Evolutionary conservation across 2,113 vertebrate species (phyloP), one percentile per base, ranked within the genome.

Genomic region (Thomomys bottae): DNA sequence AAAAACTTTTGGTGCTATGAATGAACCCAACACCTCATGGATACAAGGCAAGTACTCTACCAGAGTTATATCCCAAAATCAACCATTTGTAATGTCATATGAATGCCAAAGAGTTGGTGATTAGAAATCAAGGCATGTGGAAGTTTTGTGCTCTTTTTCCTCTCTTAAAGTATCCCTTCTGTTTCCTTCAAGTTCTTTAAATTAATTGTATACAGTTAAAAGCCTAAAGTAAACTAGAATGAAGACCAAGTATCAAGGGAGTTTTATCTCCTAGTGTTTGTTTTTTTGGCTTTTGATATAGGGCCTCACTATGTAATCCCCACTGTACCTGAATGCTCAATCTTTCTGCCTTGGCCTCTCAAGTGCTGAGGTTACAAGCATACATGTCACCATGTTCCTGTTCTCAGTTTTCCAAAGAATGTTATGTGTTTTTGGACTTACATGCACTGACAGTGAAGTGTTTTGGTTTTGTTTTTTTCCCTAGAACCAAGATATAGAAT

Each of bases 371-470:
- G 72, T 30, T 71, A 38, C 3, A 71, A 9, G 9, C 2, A 84
- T 40, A 20, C 21, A 85, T 12, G 49, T 28, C 21, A 34, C 32
- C 63, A 34, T 68, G 17, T 6, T 20, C 30, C 70, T 78, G 7
- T 83, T 88, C 93, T 79, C 66, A 96, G 32, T 90, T 73, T 36
- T 88, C 71, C 42, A 34, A 34, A 4, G 24, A 84, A 94, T 63
- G 34, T 84, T 79, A 68, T 34, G 73, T 61, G 76, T 71, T 84
- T 21, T 40, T 71, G 66, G 61, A 82, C 49, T 66, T 82, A 67
- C 0, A 81, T 30, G 8, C 87, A 57, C 23, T 81, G 59, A 87
- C 59, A 75, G 1, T 63, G 64, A 21, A 57, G 77, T 59, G 14
- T 15, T 21, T 90, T 78, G 49, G n/a, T n/a, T n/a, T n/a, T n/a